Evolutionary conservation across 2,888 invertebrate genomes (phyloP).

Genomic region (Cerastis leucographa): DNA sequence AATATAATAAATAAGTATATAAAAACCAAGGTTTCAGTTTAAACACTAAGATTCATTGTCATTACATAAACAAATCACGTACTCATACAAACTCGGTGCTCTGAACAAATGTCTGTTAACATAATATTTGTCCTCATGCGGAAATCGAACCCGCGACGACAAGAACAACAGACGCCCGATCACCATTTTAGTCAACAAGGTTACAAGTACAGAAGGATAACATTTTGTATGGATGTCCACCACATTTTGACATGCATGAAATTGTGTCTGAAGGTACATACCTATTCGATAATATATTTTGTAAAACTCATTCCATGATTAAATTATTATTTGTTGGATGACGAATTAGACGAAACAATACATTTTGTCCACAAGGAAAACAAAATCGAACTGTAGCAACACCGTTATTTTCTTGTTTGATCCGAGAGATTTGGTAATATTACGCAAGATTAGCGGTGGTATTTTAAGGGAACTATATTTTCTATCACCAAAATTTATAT

Average conservation of each 20-base stretch:
- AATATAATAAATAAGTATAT: background rate
- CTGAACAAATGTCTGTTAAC: slow-evolving; percentile 43
- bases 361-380: background rate
- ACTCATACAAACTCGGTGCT: slow-evolving; percentile 29
- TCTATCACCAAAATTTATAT: no score
- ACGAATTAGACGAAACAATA: slow-evolving; percentile 25
- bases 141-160: slow-evolving; percentile 44
- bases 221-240: slow-evolving; percentile 12
- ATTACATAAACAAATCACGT: slow-evolving; percentile 50
- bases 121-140: slow-evolving; percentile 53
- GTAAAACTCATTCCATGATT: background rate
- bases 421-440: background rate
- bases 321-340: background rate
- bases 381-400: background rate
- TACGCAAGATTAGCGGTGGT: no score
- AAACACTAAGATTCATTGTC: slow-evolving; percentile 1
- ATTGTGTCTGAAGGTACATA: background rate
- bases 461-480: no score
- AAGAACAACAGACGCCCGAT: slow-evolving; percentile 27
- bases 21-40: slow-evolving; percentile 28
- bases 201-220: slow-evolving; percentile 38
- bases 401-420: slow-evolving; percentile 4
- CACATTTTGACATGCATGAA: slow-evolving; percentile 8
- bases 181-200: slow-evolving; percentile 47
- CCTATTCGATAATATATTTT: background rate